Base-by-base conservation (phyloP, 1,140 invertebrate species). In the Zaprionus gabonicus region DNA sequence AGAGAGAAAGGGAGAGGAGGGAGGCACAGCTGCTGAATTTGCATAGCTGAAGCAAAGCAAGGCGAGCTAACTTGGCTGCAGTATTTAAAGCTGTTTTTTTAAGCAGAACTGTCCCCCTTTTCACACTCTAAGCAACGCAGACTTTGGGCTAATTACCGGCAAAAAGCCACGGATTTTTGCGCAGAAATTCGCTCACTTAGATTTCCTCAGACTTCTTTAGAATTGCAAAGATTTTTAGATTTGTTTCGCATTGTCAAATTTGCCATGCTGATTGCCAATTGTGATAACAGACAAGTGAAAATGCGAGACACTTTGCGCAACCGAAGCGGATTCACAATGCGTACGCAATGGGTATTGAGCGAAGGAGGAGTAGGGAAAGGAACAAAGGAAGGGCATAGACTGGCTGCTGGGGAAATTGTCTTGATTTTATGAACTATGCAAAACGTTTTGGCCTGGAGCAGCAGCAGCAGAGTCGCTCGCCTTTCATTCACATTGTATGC, bases 401-500 rank as follows among this genome's bases (percentile, higher is more conserved):
- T 25, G 28, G 27, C 13, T 25, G 25, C 13, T 25, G 27, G 23
- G 23, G 57, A 9, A 46, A 20, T 59, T 36, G 57, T 4, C 31
- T 15, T 46, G 31, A 53, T 59, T 75, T 75, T 70, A 75, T 75
- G 58, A 70, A 75, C 58, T 70, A 75, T 75, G 66, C 72, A 41
- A 75, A 63, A 63, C 25, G 70, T 67, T 65, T 63, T 44, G 27
- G 38, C 67, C 58, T 13, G 25, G 15, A 53, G 63, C 49, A 46
- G 41, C n/a, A 44, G 67, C 57, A 25, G 63, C 28, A 31, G 63
- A 63, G 55, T 34, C 58, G 41, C 28, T 59, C 60, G 27, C 49
- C 46, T 67, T 72, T 70, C n/a, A 83, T 83, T 87, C 82, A 82
- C 77, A 75, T 72, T 81, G 64, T 65, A 78, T 83, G 83, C 84